These are phyloP conservation scores for Plectropomus leopardus DNA, from an alignment of 2,113 vertebrate species.

Conservation along the genomic window DNA sequence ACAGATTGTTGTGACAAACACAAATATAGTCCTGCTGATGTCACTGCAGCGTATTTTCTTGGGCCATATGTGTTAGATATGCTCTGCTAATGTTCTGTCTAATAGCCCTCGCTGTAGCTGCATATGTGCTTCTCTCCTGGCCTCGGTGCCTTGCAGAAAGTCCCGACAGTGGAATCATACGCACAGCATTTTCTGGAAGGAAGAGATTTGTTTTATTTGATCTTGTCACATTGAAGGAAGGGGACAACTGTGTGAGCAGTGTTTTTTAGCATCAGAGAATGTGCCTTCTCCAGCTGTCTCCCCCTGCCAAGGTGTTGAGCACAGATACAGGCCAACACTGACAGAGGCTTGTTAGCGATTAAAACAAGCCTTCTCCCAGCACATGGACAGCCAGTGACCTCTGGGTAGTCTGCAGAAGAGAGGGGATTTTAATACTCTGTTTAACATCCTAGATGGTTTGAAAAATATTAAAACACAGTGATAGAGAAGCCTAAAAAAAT, in stretches of 20 bases:
- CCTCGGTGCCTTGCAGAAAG: constrained; percentile 5
- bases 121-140: background rate
- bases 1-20: constrained; percentile 14
- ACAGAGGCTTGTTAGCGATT: constrained; percentile 40
- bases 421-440: background rate
- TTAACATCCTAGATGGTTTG: background rate
- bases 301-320: constrained; percentile 53
- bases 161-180: constrained; percentile 32
- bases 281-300: constrained; percentile 29
- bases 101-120: background rate
- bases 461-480: background rate
- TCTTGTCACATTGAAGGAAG: constrained; percentile 27
- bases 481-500: background rate
- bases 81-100: background rate
- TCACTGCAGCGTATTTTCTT: background rate
- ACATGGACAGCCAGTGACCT: constrained; percentile 23
- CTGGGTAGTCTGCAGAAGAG: constrained; percentile 16
- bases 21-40: constrained; percentile 9
- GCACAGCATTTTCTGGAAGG: constrained; percentile 9
- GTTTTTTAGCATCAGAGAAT: constrained; percentile 41
- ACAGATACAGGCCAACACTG: constrained; percentile 48
- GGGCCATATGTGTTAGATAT: background rate
- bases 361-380: constrained; percentile 33
- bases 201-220: constrained; percentile 53
- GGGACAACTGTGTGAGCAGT: constrained; percentile 36